These are phyloP conservation scores for Podilymbus podiceps DNA, from an alignment of 2,113 vertebrate species.

Conservation along the genomic window DNA sequence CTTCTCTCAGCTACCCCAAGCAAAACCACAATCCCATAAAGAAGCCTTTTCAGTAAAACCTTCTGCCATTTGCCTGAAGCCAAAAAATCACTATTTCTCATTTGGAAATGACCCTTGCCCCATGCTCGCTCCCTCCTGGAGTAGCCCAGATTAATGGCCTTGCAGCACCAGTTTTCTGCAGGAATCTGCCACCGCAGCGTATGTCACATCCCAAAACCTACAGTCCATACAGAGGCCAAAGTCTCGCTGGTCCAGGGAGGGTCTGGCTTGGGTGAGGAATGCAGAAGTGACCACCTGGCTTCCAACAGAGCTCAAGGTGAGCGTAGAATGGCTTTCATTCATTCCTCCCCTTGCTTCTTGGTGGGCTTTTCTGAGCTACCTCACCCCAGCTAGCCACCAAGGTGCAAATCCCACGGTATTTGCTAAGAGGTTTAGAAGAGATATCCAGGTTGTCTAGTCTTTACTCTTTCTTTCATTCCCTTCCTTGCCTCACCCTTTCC, in stretches of 20 bases:
- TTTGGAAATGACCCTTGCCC: slow-evolving; percentile 3
- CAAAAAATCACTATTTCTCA: slow-evolving; percentile 9
- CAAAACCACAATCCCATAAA: slow-evolving; percentile 69
- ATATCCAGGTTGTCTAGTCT: not conserved
- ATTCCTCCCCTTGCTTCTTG: not conserved
- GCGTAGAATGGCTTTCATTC: not conserved
- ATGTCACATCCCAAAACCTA: not conserved
- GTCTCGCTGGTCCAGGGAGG: not conserved
- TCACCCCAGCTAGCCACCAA: not conserved
- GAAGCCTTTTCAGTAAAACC: slow-evolving; percentile 55
- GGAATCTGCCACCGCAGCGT: not conserved
- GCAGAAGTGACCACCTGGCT: not conserved
- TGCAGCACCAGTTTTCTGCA: not conserved
- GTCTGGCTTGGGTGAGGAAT: not conserved
- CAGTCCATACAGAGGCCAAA: not conserved
- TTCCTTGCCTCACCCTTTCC: not conserved
- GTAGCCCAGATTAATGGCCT: not conserved
- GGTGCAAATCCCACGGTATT: rapidly evolving
- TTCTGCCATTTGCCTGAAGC: slow-evolving; percentile 54
- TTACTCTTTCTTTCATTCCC: not conserved
- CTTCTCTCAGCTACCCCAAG: slow-evolving; percentile 54
- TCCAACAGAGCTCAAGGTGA: not conserved
- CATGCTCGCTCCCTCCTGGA: not conserved
- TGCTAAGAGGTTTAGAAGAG: not conserved
- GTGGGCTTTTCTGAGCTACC: not conserved